Evolutionary conservation across 2,888 invertebrate genomes (phyloP).

Genomic region (Brachyptera risi): DNA sequence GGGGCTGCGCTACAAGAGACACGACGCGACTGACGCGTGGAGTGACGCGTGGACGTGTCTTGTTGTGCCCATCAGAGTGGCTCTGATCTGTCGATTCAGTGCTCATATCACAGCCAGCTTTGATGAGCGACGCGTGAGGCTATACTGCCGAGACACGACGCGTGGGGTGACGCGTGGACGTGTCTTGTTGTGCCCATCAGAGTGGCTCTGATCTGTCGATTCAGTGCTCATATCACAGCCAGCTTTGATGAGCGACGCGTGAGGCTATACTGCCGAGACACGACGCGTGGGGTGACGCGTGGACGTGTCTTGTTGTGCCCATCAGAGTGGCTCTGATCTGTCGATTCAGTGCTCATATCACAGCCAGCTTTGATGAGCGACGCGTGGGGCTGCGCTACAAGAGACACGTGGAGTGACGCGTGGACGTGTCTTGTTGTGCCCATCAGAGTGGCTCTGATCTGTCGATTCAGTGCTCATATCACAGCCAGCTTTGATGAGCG

Average conservation of each 20-base stretch:
- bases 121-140: slow-evolving; percentile 86
- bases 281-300: background rate
- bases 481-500: slow-evolving; percentile 98
- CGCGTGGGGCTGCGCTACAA: too few relatives aligned
- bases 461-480: slow-evolving; percentile 66
- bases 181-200: background rate
- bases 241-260: slow-evolving; percentile 93
- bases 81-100: slow-evolving; percentile 36
- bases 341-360: slow-evolving; percentile 71
- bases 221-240: slow-evolving; percentile 92
- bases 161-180: background rate
- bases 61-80: background rate
- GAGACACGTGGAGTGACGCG: background rate
- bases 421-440: background rate
- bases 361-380: slow-evolving; percentile 97
- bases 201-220: background rate
- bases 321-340: background rate
- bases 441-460: background rate
- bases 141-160: too few relatives aligned
- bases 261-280: too few relatives aligned
- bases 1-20: background rate
- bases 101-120: slow-evolving; percentile 99
- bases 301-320: background rate
- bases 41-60: background rate
- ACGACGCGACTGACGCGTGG: too few relatives aligned